A percentile compares a stretch with the other conserved stretches of the same genome.
Conservation (phyloP, 2,113 vertebrate species). For the Aspidoscelis tigris region DNA sequence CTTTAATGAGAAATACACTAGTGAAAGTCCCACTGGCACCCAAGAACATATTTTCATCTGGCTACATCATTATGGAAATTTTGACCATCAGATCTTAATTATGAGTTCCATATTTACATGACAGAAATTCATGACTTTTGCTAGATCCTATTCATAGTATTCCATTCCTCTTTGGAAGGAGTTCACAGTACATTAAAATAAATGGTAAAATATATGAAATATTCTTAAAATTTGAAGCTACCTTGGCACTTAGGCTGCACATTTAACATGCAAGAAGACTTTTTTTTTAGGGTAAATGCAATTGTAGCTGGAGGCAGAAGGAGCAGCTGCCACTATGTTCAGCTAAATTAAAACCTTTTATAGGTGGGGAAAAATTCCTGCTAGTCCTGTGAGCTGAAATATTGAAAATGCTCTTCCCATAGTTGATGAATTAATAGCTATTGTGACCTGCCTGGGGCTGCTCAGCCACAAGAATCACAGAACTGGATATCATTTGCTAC, state of each 20-base stretch:
- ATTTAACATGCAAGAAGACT: constrained; percentile 56
- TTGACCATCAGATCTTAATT: constrained; percentile 70
- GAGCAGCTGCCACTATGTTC: constrained; percentile 44
- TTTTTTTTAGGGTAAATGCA: constrained; percentile 42
- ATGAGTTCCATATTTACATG: constrained; percentile 62
- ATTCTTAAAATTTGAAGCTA: constrained; percentile 47
- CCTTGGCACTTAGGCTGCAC: constrained; percentile 41
- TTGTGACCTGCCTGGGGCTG: constrained; percentile 31
- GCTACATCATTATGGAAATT: constrained; percentile 68
- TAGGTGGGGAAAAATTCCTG: constrained; percentile 37
- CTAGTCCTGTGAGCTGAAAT: constrained; percentile 49
- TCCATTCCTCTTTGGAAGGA: constrained; percentile 33
- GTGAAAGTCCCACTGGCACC: constrained; percentile 56
- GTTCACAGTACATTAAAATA: constrained; percentile 40
- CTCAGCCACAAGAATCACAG: constrained; percentile 17
- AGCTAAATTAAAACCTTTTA: constrained; percentile 50
- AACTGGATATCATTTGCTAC: constrained; percentile 31
- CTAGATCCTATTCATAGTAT: constrained; percentile 42
- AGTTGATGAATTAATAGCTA: constrained; percentile 45
- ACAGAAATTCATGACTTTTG: constrained; percentile 65
- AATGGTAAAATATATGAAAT: not conserved
- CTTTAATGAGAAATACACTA: constrained; percentile 61
- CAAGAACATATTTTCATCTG: constrained; percentile 58
- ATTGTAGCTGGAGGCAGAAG: constrained; percentile 29
- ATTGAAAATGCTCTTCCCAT: constrained; percentile 45